Percentiles rank a stretch among this genome's conserved stretches.
phyloP scores from a whole-genome alignment of 2,113 vertebrate genomes.

The Eurystomus gularis region DNA sequence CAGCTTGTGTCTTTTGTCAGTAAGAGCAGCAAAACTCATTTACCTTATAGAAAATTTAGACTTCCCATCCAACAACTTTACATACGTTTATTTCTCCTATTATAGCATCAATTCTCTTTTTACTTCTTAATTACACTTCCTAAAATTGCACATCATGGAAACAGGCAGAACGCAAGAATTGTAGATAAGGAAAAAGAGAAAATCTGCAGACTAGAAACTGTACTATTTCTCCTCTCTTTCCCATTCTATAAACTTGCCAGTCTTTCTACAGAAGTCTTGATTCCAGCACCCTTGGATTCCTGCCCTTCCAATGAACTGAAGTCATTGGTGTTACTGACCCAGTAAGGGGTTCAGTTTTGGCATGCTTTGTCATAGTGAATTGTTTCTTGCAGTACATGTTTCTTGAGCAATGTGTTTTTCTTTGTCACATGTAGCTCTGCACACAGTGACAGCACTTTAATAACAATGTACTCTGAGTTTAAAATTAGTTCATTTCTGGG shows the following conservation, averaged over 20 bases:
- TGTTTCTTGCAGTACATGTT: fast-evolving
- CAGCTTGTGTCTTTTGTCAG: background rate
- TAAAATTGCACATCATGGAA: background rate
- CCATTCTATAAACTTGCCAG: background rate
- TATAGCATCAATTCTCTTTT: background rate
- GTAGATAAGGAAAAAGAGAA: background rate
- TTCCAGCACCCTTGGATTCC: background rate
- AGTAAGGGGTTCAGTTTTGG: background rate
- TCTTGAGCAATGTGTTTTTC: background rate
- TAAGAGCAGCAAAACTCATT: background rate
- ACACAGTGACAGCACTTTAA: background rate
- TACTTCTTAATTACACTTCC: background rate
- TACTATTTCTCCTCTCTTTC: background rate
- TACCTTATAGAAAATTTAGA: background rate
- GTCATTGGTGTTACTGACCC: background rate
- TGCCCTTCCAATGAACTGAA: background rate
- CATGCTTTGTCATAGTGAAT: background rate
- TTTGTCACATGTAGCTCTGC: background rate
- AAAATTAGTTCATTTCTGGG: background rate
- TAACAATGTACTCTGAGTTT: background rate
- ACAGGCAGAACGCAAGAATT: background rate
- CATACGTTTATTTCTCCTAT: background rate
- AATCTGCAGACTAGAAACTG: background rate
- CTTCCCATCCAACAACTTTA: background rate
- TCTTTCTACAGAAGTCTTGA: background rate